These are phyloP conservation scores for Scalopus aquaticus DNA, from an alignment of 2,113 vertebrate species.

Conservation along the genomic window DNA sequence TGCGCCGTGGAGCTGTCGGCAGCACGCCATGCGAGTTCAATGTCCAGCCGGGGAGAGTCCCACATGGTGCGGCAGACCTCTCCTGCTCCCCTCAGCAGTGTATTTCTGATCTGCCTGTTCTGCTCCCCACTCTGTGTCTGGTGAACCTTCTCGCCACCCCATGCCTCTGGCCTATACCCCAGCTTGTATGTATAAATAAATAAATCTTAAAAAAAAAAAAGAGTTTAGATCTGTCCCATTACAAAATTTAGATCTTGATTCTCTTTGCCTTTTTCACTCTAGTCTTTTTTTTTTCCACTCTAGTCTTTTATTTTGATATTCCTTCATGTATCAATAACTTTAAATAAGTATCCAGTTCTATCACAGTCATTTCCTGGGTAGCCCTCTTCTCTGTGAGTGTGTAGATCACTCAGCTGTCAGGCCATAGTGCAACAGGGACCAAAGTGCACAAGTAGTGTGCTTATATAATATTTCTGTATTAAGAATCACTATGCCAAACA, in stretches of 20 bases:
- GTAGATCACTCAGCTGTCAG: neutral
- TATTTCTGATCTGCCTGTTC: too few relatives aligned
- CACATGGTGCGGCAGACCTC: too few relatives aligned
- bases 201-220: too few relatives aligned
- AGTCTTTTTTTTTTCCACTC: neutral
- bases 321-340: neutral
- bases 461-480: neutral
- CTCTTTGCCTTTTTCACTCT: constrained; percentile 54
- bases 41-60: too few relatives aligned
- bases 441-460: accelerated
- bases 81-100: too few relatives aligned
- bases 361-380: neutral
- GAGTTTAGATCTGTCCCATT: neutral
- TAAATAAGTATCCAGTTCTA: neutral
- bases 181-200: too few relatives aligned
- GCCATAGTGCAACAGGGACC: neutral
- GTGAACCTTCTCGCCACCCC: too few relatives aligned
- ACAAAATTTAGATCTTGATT: neutral
- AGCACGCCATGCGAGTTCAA: too few relatives aligned
- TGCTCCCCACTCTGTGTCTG: too few relatives aligned
- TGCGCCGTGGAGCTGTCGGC: too few relatives aligned
- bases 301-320: neutral
- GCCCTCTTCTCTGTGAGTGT: neutral
- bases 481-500: neutral
- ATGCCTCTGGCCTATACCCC: too few relatives aligned